Base-by-base conservation (phyloP, 2,888 invertebrate species). In the Malachius bipustulatus region DNA sequence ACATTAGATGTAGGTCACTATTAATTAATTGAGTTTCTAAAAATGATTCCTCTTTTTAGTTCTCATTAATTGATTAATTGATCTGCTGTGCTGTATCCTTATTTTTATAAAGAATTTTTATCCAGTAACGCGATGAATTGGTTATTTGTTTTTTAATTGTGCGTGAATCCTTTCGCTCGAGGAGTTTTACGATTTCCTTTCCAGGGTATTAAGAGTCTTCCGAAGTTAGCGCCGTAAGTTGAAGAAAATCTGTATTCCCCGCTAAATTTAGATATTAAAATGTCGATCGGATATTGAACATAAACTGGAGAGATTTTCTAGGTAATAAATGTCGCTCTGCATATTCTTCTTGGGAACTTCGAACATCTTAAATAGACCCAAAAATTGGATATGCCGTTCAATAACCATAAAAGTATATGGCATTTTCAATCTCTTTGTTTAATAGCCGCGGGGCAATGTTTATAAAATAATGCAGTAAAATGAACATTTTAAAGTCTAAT, bases 401-500 rank as follows among this genome's bases (percentile, higher is more conserved):
- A 62, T 62, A 61, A 60, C 62, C 60, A 61, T 61, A 62, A 61
- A 62, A 62, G 57, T 60, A 61, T 61, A 62, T 55, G 55, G 56
- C 59, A 45, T 58, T 59, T 58, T 50, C 55, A 56, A 61, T 59
- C 57, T 60, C 57, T 59, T 57, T 58, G 57, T 60, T 61, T 61
- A 62, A 61, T 60, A 58, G 59, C 57, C 50, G 44, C 44, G 46
- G 52, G 54, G 57, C 54, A 54, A 62, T 62, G 60, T 62, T 62
- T 62, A 62, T 62, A 60, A 61, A 61, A 61, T 62, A 61, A 61
- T 59, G 60, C 52, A 57, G 55, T 60, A 60, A 62, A 61, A 59
- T 54, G 59, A 56, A 55, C 56, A 57, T 59, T 62, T 60, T 58
- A 58, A 61, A 62, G 55, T 60, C 58, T 57, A 59, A 60, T 59